phyloP scores from a whole-genome alignment of 2,888 invertebrate genomes.

The Hyposoter dolosus region DNA sequence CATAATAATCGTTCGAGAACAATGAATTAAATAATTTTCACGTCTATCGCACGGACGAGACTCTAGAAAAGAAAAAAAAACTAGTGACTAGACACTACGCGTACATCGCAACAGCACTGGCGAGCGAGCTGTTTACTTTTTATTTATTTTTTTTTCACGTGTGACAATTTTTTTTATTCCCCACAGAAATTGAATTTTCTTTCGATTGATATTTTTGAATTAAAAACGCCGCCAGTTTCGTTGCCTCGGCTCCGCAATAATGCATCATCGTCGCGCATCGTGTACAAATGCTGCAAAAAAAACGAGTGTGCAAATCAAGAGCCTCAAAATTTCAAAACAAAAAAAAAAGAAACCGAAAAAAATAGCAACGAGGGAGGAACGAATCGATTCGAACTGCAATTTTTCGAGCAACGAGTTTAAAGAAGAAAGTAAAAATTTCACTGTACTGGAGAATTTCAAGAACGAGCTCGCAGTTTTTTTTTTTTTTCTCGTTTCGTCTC shows the following conservation, averaged over 20 bases:
- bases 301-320: constrained; percentile 78
- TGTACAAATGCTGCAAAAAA: constrained; percentile 76
- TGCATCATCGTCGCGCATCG: constrained; percentile 77
- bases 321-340: constrained; percentile 67
- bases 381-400: not conserved
- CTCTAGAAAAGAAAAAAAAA: constrained; percentile 33
- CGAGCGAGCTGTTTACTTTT: constrained; percentile 28
- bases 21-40: constrained; percentile 53
- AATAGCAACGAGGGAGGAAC: constrained; percentile 5
- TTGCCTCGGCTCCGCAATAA: constrained; percentile 49
- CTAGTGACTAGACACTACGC: constrained; percentile 57
- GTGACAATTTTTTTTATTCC: not conserved
- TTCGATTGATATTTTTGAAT: not conserved
- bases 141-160: not conserved
- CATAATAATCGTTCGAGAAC: constrained; percentile 30
- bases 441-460: not conserved
- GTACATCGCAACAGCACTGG: constrained; percentile 61
- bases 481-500: not conserved
- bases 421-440: not conserved
- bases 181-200: constrained; percentile 16
- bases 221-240: constrained; percentile 56
- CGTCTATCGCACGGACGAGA: constrained; percentile 54
- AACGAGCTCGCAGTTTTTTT: not conserved
- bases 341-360: not conserved
- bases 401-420: not conserved